Evolutionary conservation across 2,888 invertebrate genomes (phyloP).

Genomic region (Teleiodes luculella): DNA sequence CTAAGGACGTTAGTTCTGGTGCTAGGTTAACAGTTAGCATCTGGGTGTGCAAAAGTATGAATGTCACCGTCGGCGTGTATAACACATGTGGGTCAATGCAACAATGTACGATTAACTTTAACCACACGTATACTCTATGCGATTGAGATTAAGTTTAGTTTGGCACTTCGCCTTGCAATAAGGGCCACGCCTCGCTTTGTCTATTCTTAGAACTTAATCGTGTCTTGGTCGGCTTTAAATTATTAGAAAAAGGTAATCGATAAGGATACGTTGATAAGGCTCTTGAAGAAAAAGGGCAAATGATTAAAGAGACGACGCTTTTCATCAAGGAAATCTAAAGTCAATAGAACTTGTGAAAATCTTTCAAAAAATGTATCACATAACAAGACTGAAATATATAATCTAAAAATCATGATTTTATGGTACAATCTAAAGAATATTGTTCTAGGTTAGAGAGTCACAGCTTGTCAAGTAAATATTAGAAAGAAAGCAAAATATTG

Average conservation of each 20-base stretch:
- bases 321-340: too few relatives aligned
- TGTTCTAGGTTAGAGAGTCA: too few relatives aligned
- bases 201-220: conserved; percentile 27
- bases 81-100: conserved; percentile 71
- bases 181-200: conserved; percentile 50
- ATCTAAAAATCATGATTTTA: too few relatives aligned
- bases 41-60: conserved; percentile 33
- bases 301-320: too few relatives aligned
- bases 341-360: too few relatives aligned
- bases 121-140: not conserved
- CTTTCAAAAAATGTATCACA: too few relatives aligned
- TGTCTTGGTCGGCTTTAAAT: conserved; percentile 3
- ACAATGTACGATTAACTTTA: conserved; percentile 30
- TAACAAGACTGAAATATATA: too few relatives aligned
- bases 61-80: not conserved
- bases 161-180: conserved; percentile 34
- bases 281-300: not conserved
- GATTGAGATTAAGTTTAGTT: not conserved
- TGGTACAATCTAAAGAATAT: too few relatives aligned
- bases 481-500: too few relatives aligned
- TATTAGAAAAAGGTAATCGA: not conserved
- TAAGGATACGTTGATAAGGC: not conserved
- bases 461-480: too few relatives aligned
- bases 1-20: conserved; percentile 1
- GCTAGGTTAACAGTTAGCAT: conserved; percentile 28